Percentiles rank a stretch among this genome's conserved stretches.
Evolutionary conservation across 1,140 invertebrate genomes (phyloP).

Genomic region (Rhynchophorus ferrugineus): DNA sequence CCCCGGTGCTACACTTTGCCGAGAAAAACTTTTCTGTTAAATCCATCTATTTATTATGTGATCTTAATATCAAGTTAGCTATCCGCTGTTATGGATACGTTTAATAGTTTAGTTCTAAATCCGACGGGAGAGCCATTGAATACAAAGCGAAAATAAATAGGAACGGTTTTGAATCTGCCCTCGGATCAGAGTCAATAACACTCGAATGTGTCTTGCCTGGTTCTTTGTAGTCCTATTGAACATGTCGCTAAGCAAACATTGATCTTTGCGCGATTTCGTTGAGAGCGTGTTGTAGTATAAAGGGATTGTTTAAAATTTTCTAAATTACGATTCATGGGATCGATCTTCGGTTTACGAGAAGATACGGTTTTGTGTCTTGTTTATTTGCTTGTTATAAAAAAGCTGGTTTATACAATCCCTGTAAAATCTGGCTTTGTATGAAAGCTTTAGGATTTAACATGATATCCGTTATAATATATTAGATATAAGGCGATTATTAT

Average conservation of each 20-base stretch:
- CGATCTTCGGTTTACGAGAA: no score
- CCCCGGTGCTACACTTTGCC: neutral
- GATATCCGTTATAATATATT: no score
- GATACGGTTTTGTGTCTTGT: no score
- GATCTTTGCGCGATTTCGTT: no score
- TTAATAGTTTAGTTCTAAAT: constrained; percentile 3
- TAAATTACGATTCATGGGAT: no score
- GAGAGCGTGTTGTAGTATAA: neutral
- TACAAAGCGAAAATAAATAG: constrained; percentile 5
- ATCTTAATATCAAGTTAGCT: constrained; percentile 6
- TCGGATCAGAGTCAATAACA: neutral
- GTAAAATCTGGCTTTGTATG: no score
- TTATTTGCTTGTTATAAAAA: no score
- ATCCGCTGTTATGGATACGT: constrained; percentile 1
- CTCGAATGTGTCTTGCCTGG: neutral
- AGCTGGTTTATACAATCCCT: no score
- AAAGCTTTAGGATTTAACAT: no score
- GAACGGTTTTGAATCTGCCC: neutral
- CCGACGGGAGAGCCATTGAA: neutral
- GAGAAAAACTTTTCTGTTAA: neutral
- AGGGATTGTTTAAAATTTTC: no score
- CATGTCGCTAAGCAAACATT: neutral
- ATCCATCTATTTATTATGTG: neutral
- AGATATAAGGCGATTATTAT: no score
- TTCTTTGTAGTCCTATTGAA: neutral